These are phyloP conservation scores for Ailuropoda melanoleuca DNA, from an alignment of 2,113 vertebrate species.

Conservation along the genomic window DNA sequence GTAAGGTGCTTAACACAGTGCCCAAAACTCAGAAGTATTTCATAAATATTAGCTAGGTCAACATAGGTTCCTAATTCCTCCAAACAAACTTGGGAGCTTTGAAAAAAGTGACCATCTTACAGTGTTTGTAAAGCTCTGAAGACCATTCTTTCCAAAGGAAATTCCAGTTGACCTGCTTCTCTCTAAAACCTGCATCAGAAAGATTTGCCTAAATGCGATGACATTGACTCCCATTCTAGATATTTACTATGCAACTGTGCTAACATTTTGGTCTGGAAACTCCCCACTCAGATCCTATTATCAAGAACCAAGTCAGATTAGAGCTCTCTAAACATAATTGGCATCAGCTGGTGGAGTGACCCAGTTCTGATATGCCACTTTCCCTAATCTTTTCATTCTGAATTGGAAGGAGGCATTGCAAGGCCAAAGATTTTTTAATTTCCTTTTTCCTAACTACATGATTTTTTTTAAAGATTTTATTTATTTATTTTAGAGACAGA, in stretches of 20 bases:
- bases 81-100: background rate
- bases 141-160: conserved; percentile 1
- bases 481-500: background rate
- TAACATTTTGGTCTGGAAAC: conserved; percentile 17
- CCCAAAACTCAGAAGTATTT: background rate
- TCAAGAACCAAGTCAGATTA: conserved; percentile 38
- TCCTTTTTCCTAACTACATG: conserved; percentile 11
- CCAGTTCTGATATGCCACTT: background rate
- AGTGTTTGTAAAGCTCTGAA: conserved; percentile 6
- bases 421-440: background rate
- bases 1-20: background rate
- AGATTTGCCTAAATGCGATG: background rate
- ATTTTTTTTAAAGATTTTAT: background rate
- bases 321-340: background rate
- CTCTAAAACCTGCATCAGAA: conserved; percentile 34
- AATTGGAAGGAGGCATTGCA: background rate
- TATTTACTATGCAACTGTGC: background rate
- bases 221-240: background rate
- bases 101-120: background rate
- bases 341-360: background rate
- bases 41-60: background rate
- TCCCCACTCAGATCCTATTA: background rate
- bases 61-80: background rate
- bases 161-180: background rate
- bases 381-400: background rate